Conservation (phyloP, 2,797 vertebrate species). For the Hemitrygon akajei region DNA sequence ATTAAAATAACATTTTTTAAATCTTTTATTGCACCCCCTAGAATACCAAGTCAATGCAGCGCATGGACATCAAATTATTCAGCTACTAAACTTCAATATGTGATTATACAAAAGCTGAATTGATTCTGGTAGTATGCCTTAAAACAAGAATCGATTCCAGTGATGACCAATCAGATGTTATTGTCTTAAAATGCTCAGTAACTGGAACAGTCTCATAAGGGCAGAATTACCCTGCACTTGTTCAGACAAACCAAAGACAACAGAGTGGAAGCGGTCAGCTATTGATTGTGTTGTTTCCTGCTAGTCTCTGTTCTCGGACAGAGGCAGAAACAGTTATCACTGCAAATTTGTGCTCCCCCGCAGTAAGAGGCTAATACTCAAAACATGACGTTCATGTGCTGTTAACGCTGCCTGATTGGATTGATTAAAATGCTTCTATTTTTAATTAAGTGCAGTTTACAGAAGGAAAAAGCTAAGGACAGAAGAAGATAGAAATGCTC, state of each 20-base stretch:
- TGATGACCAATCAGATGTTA: conserved; percentile 50
- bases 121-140: conserved; percentile 46
- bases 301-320: conserved; percentile 59
- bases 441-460: conserved; percentile 49
- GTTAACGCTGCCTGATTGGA: conserved; percentile 64
- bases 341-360: conserved; percentile 49
- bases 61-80: not conserved
- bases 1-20: not conserved
- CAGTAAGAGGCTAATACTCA: conserved; percentile 52
- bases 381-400: conserved; percentile 54
- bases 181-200: conserved; percentile 37
- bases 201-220: conserved; percentile 41
- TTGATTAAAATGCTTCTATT: conserved; percentile 49
- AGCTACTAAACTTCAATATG: conserved; percentile 41
- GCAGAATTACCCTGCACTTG: conserved; percentile 45
- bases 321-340: conserved; percentile 53
- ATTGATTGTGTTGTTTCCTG: conserved; percentile 59
- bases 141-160: conserved; percentile 55
- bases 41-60: not conserved
- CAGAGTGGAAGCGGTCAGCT: conserved; percentile 52
- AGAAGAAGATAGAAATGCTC: conserved; percentile 41
- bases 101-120: conserved; percentile 52
- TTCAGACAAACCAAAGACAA: conserved; percentile 47
- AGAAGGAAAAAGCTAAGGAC: conserved; percentile 45
- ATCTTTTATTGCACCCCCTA: not conserved